Base-by-base conservation (phyloP, 2,113 vertebrate genomes). In the Ancistrus triradiatus region DNA sequence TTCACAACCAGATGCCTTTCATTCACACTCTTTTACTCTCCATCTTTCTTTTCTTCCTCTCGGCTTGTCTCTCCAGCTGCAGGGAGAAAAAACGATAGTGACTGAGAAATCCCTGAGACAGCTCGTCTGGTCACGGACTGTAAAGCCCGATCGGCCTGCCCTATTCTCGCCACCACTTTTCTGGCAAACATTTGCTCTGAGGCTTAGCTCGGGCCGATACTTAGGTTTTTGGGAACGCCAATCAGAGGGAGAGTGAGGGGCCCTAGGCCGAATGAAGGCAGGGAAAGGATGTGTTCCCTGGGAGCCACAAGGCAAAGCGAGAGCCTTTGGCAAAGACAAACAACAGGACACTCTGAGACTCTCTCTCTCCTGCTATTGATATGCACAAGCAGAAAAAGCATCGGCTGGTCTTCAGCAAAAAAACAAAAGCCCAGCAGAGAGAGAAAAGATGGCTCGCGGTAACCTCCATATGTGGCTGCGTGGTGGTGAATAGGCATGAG, bases 71-170 rank as follows among this genome's bases (percentile, higher is more conserved):
- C 63, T 65, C 92, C 94, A 97, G 95, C 92, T 97, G 94, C 94
- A 24, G 78, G 66, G 78, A 59, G 90, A 90, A 87, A 88, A 81
- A 79, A 74, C 71, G 74, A 86, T 83, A 84, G 89, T 87, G 85
- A 68, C 72, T 72, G 75, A 74, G 77, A 89, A 98, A 98, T 98
- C 96, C 95, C 86, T 85, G 86, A 83, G 87, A 92, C 90, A 91
- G 92, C 92, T 95, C 89, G 92, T 97, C 95, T 98, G 90, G 92
- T 97, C 95, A 98, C 95, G 95, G 90, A 97, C 89, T 76, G 68
- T 74, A 59, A 72, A 65, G 79, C 78, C 86, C 80, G 76, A 81
- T 82, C 80, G 78, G 82, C 82, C 80, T 63, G 81, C 75, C 81
- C 86, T 83, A 87, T 88, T 90, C 86, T 89, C 81, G 81, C 90